Base-by-base conservation (phyloP, 2,797 vertebrate genomes). In the Oreochromis mossambicus region DNA sequence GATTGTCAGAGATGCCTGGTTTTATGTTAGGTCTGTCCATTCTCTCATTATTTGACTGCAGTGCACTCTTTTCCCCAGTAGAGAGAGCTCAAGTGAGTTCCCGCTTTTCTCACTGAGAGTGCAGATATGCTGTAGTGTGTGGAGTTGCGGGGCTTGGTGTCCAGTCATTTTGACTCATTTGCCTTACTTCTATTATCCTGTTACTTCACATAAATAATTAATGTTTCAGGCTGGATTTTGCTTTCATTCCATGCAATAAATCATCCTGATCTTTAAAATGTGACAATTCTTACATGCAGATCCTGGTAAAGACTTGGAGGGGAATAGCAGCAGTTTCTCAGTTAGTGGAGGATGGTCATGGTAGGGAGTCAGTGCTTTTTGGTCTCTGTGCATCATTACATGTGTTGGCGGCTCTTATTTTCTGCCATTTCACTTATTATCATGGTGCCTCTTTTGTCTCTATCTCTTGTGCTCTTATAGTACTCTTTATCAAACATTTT, bases 51-150 rank as follows among this genome's bases (percentile, higher is more conserved):
- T 84, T 43, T 79, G 34, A 34, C 8, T 93, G 94, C 66, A 93
- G 90, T 94, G 75, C 81, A 19, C 66, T 36, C 13, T 61, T 92
- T 83, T 63, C 85, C 77, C 95, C 95, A 96, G 93, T 90, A 96
- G 95, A 95, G 93, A 82, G 95, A 63, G 93, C 94, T 93, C 81
- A 76, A 85, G 86, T 8, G 19, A 90, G 91, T 81, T 81, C 7
- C 32, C 77, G 36, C 48, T 34, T 15, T 29, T 66, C 79, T 70
- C 8, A 38, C 3, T 50, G 21, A 36, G 15, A 70, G 63, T 38
- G 38, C 6, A 61, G 17, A n/a, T 7, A 38, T 63, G 34, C 58
- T 63, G 19, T 63, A 32, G 63, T 43, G 2, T 54, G 70, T 15
- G 48, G 21, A 21, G 75, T 8, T 61, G 55, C 34, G 55, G 26